Conservation (phyloP, 2,113 vertebrate species). For the Macrotis lagotis region DNA sequence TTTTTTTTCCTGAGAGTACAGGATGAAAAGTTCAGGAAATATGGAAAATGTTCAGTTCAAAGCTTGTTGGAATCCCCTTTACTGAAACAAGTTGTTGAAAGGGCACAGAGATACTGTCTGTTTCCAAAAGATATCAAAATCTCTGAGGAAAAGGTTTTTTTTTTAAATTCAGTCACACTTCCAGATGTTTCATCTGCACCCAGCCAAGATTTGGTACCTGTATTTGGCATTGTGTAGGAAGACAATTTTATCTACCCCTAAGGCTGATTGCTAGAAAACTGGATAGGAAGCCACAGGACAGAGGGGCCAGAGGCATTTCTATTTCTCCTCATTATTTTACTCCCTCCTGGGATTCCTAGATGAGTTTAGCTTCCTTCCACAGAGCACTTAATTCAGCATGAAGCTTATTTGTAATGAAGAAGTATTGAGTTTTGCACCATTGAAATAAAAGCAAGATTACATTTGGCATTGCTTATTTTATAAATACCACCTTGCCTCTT, state of each 20-base stretch:
- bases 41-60: background rate
- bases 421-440: slow-evolving; percentile 23
- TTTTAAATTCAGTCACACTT: background rate
- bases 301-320: background rate
- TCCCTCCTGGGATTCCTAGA: background rate
- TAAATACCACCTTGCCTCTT: slow-evolving; percentile 27
- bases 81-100: background rate
- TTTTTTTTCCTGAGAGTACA: background rate
- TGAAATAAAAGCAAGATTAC: slow-evolving; percentile 24
- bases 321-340: background rate
- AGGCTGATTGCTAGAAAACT: background rate
- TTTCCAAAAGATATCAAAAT: background rate
- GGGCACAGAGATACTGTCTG: background rate
- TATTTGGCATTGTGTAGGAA: background rate
- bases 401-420: background rate
- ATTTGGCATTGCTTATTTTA: slow-evolving; percentile 25
- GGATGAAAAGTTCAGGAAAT: background rate
- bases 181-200: background rate
- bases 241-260: background rate
- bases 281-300: background rate
- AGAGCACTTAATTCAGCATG: background rate
- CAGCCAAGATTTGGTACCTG: background rate
- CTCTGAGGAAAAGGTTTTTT: background rate
- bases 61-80: background rate
- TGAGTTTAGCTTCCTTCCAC: background rate